Percentiles rank a stretch among this genome's conserved stretches.
Evolutionary conservation across 1,140 invertebrate species (phyloP).

Genomic region (Lepidostoma basale): DNA sequence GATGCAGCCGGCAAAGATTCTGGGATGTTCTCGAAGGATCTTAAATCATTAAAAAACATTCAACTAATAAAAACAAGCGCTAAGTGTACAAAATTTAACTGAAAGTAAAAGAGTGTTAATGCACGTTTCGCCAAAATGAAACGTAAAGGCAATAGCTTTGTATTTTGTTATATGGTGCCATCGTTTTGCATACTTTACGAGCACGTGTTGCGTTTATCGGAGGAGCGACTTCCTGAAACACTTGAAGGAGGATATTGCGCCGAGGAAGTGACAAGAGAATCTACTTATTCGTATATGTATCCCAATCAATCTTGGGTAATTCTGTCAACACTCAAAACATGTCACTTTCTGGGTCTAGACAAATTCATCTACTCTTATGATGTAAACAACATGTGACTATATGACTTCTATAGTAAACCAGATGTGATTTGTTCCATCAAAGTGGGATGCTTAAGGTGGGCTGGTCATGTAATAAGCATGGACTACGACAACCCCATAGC

Average conservation of each 20-base stretch:
- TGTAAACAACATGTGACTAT: neutral
- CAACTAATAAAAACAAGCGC: neutral
- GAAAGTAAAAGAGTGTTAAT: neutral
- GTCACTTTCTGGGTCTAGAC: conserved; percentile 3
- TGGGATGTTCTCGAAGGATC: neutral
- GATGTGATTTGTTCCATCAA: neutral
- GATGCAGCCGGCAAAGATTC: neutral
- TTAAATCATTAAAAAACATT: neutral
- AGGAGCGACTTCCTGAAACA: conserved; percentile 14
- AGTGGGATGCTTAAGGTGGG: no score
- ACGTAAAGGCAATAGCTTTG: neutral
- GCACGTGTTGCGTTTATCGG: neutral
- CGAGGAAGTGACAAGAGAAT: conserved; percentile 3
- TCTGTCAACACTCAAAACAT: neutral
- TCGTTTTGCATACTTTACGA: no score
- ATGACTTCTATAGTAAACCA: neutral
- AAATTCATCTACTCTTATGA: neutral
- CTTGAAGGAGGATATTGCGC: neutral
- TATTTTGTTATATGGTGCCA: neutral
- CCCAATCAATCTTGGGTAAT: neutral
- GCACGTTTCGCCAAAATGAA: neutral
- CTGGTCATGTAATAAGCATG: no score
- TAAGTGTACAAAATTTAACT: neutral
- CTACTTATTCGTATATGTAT: neutral
- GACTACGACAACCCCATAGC: no score